Conservation (phyloP, 1,140 invertebrate species). For the Lucilia cuprina region DNA sequence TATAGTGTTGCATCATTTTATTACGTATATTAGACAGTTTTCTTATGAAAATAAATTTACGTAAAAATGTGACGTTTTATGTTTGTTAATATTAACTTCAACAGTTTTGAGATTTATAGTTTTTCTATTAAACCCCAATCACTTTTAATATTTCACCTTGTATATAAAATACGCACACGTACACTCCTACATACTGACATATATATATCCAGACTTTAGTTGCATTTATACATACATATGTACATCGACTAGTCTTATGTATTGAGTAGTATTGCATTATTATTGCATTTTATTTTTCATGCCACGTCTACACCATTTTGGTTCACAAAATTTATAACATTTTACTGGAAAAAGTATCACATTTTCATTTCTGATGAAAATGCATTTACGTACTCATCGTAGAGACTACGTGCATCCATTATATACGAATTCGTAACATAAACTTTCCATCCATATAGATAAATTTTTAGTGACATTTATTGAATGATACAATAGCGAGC, state of each 20-base stretch:
- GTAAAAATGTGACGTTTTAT: no score
- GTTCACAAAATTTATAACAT: neutral
- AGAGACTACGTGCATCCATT: neutral
- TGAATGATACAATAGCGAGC: neutral
- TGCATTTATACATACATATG: no score
- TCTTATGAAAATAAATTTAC: no score
- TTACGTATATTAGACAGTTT: no score
- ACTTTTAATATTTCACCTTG: neutral
- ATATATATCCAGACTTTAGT: no score
- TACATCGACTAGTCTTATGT: neutral
- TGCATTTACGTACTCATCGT: constrained; percentile 6
- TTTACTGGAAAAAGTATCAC: neutral
- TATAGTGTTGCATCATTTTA: no score
- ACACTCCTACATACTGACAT: no score
- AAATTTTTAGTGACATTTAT: constrained; percentile 7
- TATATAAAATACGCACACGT: neutral
- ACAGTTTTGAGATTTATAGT: neutral
- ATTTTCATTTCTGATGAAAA: constrained; percentile 1
- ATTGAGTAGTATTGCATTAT: neutral
- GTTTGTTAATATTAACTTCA: neutral
- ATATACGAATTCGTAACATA: neutral
- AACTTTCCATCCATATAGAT: neutral
- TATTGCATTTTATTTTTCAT: neutral
- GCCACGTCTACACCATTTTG: neutral
- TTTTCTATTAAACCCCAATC: constrained; percentile 2